Conservation (phyloP, 2,888 invertebrate species). For the Abrostola tripartita region DNA sequence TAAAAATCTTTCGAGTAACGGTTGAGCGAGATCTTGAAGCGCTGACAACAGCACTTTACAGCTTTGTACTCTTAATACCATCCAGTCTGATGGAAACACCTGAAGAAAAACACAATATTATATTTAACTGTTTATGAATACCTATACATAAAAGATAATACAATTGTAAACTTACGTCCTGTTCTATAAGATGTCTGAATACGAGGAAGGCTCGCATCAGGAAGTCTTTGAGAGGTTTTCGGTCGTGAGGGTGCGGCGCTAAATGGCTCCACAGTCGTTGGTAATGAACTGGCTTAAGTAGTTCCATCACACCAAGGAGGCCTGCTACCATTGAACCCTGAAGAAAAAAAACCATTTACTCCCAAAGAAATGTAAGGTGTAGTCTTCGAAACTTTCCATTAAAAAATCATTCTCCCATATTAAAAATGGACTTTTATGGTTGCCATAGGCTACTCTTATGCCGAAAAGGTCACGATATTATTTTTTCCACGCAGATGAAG, state of each 20-base stretch:
- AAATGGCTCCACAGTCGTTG: conserved; percentile 95
- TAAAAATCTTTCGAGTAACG: conserved; percentile 94
- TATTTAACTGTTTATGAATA: too few relatives aligned
- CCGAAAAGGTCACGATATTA: too few relatives aligned
- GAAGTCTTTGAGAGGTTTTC: conserved; percentile 95
- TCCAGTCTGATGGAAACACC: conserved; percentile 96
- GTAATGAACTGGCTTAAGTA: conserved; percentile 96
- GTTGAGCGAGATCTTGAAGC: conserved; percentile 95
- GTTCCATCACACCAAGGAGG: conserved; percentile 94
- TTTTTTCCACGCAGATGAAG: too few relatives aligned
- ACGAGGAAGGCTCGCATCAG: conserved; percentile 94
- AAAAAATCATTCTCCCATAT: too few relatives aligned
- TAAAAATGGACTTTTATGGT: too few relatives aligned
- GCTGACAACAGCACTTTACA: conserved; percentile 95
- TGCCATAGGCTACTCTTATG: too few relatives aligned
- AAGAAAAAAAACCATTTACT: conserved; percentile 11
- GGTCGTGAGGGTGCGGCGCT: conserved; percentile 90
- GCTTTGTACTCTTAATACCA: conserved; percentile 95
- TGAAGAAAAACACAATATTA: conserved; percentile 49
- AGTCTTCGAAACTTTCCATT: too few relatives aligned
- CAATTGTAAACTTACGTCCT: conserved; percentile 85
- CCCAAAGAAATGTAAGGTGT: neutral
- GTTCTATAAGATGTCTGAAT: conserved; percentile 93
- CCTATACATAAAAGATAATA: too few relatives aligned
- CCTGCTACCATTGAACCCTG: conserved; percentile 96